Conservation (phyloP, 2,888 invertebrate species). For the Polymixis flavicincta region DNA sequence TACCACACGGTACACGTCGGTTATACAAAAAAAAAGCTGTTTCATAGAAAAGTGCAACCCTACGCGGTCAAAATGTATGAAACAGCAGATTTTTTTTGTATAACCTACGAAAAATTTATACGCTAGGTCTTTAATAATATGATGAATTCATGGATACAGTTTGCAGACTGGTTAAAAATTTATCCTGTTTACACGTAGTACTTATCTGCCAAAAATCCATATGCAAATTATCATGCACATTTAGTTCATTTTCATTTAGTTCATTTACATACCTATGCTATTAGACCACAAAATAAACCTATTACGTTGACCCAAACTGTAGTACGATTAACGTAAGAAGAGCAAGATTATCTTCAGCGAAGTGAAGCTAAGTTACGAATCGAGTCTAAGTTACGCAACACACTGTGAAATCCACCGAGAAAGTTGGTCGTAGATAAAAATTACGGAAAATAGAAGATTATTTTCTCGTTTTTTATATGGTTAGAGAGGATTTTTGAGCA, state of each 20-base stretch:
- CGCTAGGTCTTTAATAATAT: too few species aligned
- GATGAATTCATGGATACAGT: too few species aligned
- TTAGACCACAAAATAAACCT: conserved; percentile 34
- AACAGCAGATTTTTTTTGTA: too few species aligned
- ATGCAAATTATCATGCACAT: too few species aligned
- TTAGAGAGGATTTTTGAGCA: conserved; percentile 16
- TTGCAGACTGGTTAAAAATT: too few species aligned
- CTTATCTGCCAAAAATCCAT: conserved; percentile 1
- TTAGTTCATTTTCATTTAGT: too few species aligned
- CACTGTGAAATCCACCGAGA: conserved; percentile 59
- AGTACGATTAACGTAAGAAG: conserved; percentile 38
- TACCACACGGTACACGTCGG: too few species aligned
- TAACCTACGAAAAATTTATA: too few species aligned
- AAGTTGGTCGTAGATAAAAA: conserved; percentile 62
- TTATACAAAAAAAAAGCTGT: too few species aligned
- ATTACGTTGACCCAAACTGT: conserved; percentile 45
- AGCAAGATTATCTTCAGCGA: conserved; percentile 46
- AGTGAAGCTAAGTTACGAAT: conserved; percentile 56
- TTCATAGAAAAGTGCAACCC: too few species aligned
- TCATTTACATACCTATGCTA: conserved; percentile 38
- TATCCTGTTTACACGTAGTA: not conserved
- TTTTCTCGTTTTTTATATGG: conserved; percentile 24
- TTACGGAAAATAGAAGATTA: conserved; percentile 55
- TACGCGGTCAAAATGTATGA: too few species aligned
- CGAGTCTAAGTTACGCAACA: conserved; percentile 53